Conservation (phyloP, 2,888 invertebrate species). For the Drosophila falleni region DNA sequence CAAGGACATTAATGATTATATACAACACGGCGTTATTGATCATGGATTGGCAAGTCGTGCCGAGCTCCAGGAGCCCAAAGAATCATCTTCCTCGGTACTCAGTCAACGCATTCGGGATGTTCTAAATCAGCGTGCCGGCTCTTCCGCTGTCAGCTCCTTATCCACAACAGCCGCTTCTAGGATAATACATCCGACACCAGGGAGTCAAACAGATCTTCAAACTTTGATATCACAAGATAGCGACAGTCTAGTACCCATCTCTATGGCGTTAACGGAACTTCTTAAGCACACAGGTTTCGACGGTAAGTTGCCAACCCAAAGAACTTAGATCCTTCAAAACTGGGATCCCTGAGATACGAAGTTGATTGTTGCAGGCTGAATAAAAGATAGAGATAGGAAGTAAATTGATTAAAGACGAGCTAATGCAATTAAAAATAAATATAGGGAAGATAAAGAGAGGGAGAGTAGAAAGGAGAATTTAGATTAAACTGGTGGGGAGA, state of each 20-base stretch:
- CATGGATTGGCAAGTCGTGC: constrained; percentile 53
- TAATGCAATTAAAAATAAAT: too few species aligned
- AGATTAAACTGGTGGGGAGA: too few species aligned
- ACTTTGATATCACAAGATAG: too few species aligned
- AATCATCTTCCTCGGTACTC: neutral
- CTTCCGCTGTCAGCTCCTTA: neutral
- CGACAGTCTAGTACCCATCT: neutral
- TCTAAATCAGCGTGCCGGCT: constrained; percentile 41
- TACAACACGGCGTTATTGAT: constrained; percentile 66
- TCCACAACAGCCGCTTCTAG: constrained; percentile 1
- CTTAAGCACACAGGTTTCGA: constrained; percentile 40
- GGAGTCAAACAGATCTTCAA: neutral
- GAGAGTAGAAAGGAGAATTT: too few species aligned
- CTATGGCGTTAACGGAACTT: constrained; percentile 18
- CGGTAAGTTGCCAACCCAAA: constrained; percentile 45
- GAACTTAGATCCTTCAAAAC: too few species aligned
- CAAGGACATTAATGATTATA: constrained; percentile 68
- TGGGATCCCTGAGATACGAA: too few species aligned
- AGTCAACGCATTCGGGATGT: constrained; percentile 66
- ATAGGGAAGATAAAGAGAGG: too few species aligned
- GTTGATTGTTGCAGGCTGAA: too few species aligned
- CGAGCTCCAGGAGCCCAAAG: constrained; percentile 30
- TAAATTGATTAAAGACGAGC: too few species aligned
- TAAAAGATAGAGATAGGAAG: too few species aligned
- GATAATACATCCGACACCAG: neutral